Percentiles rank a stretch among this genome's conserved stretches.
Evolutionary conservation across 1,140 invertebrate genomes (phyloP).

Genomic region (Lethocerus indicus): DNA sequence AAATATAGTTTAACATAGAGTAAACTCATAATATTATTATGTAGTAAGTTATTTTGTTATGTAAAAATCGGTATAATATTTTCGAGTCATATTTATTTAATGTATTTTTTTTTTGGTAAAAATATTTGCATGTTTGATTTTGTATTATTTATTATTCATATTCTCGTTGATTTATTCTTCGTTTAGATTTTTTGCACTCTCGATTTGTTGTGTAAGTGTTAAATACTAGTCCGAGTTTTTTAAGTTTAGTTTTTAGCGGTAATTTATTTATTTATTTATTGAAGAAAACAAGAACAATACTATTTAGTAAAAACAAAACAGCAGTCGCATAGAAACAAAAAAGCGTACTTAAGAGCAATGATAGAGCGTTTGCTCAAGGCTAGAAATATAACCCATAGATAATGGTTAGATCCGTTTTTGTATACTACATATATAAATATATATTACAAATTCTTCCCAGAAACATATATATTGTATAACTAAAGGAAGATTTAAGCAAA

Average conservation of each 20-base stretch:
- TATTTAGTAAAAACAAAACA: constrained; percentile 3
- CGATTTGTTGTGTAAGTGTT: constrained; percentile 4
- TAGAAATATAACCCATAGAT: constrained; percentile 6
- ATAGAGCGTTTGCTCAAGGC: constrained; percentile 11
- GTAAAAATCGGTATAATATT: too few relatives aligned
- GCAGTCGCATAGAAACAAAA: constrained; percentile 9
- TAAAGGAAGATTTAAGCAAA: constrained; percentile 3
- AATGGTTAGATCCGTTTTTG: constrained; percentile 11
- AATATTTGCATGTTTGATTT: too few relatives aligned
- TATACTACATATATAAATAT: constrained; percentile 14
- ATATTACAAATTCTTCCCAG: constrained; percentile 12
- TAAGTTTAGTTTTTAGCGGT: background rate
- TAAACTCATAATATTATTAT: too few relatives aligned
- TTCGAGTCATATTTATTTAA: too few relatives aligned
- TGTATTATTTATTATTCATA: too few relatives aligned
- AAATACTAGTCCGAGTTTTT: constrained; percentile 7
- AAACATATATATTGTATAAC: constrained; percentile 7
- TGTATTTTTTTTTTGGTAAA: too few relatives aligned
- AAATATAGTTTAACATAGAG: too few relatives aligned
- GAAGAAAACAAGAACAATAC: too few relatives aligned
- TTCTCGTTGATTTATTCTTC: too few relatives aligned
- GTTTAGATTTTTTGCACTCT: background rate
- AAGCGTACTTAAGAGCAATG: constrained; percentile 13
- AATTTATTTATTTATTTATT: constrained; percentile 7
- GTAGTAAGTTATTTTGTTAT: too few relatives aligned